Evolutionary conservation across 2,113 vertebrate species (phyloP), one percentile per base, ranked within the genome.

Genomic region (Argyrosomus japonicus): DNA sequence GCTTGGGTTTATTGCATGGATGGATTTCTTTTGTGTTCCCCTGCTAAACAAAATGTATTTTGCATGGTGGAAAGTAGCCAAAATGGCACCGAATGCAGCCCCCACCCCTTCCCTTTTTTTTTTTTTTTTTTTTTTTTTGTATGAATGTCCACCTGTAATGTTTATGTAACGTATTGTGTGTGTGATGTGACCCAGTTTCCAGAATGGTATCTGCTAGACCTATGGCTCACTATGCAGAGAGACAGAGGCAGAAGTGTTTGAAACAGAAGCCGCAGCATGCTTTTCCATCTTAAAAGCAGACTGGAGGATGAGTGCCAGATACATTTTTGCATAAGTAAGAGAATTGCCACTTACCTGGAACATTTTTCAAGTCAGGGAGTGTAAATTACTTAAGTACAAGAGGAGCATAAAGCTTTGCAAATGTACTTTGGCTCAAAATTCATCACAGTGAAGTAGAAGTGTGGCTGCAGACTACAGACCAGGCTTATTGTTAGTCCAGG

Each of bases 1-100:
- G 93, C 91, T 72, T 92, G 88, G 75, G 75, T 90, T 90, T 68
- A 79, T 68, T 94, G 91, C 93, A 93, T 93, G 93, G 81, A 89
- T 88, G 88, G 79, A 79, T 91, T 83, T 89, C 50, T 77, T 85
- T 75, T 83, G 21, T 86, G n/a, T 86, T 47, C 73, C 68, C 82
- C 84, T 53, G 76, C 74, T 78, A 57, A 81, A 81, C 7, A 36
- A 40, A 82, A 73, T 64, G 79, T 76, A 57, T 84, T 82, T 83
- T 92, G 92, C 93, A 94, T 94, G 93, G 86, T 81, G 76, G 86
- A 84, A 86, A 87, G 70, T 63, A 45, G 84, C 75, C 82, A 54
- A 60, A 62, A 18, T 13, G 70, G 78, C 87, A 81, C 75, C 23
- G 89, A 92, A 94, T 94, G 93, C 91, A 90, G 91, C 92, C 92